Percentiles rank a stretch among this genome's conserved stretches.
Conservation (phyloP, 2,888 invertebrate genomes). For the Abrostola triplasia region DNA sequence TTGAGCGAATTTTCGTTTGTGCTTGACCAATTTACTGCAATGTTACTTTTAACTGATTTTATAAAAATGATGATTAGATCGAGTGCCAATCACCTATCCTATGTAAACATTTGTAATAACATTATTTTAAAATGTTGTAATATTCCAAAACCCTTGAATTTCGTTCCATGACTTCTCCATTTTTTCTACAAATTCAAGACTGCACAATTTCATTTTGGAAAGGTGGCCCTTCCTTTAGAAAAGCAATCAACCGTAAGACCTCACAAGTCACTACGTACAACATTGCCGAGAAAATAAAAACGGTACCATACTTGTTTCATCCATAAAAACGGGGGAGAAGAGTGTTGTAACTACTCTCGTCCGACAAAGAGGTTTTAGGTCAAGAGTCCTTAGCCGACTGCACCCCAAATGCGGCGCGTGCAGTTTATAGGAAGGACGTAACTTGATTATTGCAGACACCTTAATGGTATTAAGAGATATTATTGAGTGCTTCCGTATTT, state of each 20-base stretch:
- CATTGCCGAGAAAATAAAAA: slow-evolving; percentile 27
- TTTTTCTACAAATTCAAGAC: not conserved
- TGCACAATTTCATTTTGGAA: not conserved
- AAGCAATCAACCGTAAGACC: slow-evolving; percentile 13
- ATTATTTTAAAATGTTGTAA: too few relatives aligned
- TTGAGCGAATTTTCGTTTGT: too few relatives aligned
- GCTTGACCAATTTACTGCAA: too few relatives aligned
- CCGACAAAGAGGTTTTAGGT: slow-evolving; percentile 68
- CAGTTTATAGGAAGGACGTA: slow-evolving; percentile 59
- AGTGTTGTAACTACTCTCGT: slow-evolving; percentile 61
- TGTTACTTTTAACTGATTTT: too few relatives aligned
- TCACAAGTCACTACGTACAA: slow-evolving; percentile 19
- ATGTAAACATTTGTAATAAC: too few relatives aligned
- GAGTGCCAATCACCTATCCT: too few relatives aligned
- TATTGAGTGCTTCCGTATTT: slow-evolving; percentile 1
- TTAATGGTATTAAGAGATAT: slow-evolving; percentile 17
- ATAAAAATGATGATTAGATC: too few relatives aligned
- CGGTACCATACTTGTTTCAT: slow-evolving; percentile 45
- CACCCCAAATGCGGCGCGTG: slow-evolving; percentile 56
- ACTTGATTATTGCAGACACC: slow-evolving; percentile 56
- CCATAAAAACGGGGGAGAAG: slow-evolving; percentile 54
- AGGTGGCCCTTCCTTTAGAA: not conserved
- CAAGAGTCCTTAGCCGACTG: slow-evolving; percentile 62
- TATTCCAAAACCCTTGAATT: too few relatives aligned
- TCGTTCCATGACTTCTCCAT: not conserved